These are phyloP conservation scores for Cecidostiba fungosa DNA, from an alignment of 2,888 invertebrate species.

Conservation along the genomic window DNA sequence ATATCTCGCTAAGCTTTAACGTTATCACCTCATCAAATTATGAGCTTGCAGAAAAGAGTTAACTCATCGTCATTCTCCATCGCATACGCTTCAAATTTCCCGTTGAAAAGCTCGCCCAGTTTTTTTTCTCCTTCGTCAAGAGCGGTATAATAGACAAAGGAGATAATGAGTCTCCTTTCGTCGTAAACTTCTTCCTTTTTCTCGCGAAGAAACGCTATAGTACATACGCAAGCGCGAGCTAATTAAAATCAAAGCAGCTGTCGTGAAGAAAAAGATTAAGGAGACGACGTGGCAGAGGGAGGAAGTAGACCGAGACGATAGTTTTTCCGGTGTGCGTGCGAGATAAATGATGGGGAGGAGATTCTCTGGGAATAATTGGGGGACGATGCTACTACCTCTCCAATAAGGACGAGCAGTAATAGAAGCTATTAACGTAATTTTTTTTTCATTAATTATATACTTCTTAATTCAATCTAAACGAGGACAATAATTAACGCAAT, in stretches of 20 bases:
- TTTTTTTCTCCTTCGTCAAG: neutral
- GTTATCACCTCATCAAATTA: neutral
- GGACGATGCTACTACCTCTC: neutral
- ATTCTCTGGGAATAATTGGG: neutral
- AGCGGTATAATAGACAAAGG: conserved; percentile 24
- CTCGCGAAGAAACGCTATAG: neutral
- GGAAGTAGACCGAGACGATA: conserved; percentile 4
- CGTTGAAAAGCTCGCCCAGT: neutral
- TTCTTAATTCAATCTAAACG: neutral
- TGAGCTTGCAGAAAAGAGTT: neutral
- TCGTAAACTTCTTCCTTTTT: neutral
- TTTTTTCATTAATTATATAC: no score
- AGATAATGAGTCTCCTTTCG: conserved; percentile 31
- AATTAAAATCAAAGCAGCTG: conserved; percentile 40
- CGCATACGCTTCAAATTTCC: neutral
- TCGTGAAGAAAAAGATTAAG: neutral
- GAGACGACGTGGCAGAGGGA: neutral
- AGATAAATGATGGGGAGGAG: neutral
- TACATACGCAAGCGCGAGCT: conserved; percentile 2
- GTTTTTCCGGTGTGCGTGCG: neutral
- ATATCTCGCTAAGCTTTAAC: no score
- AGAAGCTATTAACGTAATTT: no score
- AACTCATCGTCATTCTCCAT: neutral
- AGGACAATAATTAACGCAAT: neutral
- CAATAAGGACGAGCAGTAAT: neutral